Base-by-base conservation (phyloP, 2,888 invertebrate genomes). In the Marasmarcha lunaedactyla region DNA sequence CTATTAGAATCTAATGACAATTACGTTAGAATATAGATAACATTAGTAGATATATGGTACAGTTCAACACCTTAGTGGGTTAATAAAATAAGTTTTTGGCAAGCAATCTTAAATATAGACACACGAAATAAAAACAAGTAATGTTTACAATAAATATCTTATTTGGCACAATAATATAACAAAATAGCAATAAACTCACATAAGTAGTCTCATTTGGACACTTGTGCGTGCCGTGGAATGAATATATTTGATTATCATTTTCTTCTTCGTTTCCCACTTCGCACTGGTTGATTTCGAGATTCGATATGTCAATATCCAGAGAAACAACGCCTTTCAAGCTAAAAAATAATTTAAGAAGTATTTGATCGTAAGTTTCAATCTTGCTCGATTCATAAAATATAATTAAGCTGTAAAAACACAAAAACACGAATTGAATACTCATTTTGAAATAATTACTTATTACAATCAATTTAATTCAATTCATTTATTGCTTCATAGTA, bases 221-320 rank as follows among this genome's bases (percentile, higher is more conserved):
- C 79, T 94, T 95, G 72, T 96, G 95, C 14, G 95, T 94, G 48
- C 93, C 93, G 51, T 91, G 89, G 67, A 96, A 95, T 9, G 91
- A 89, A 61, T 88, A 88, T 55, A 94, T 89, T 64, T 93, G 90
- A 59, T 88, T 86, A 45, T 77, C 70, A 46, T 57, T 71, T 45
- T 58, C 63, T 34, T 58, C 55, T 33, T 56, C 56, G 30, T 50
- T 46, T 47, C 58, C 55, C 20, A 55, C 61, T 56, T 94, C 94
- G 68, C 96, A 96, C 61, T 96, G 96, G 73, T 96, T 95, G 54
- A 94, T 89, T 64, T 93, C 90, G 70, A 93, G 78, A 49, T 86
- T 86, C 45, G 92, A 90, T 60, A 94, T 88, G 76, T 94, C 93
- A 58, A 94, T 89, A 71, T 94, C 94, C 49, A 94, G 55, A 13